These are phyloP conservation scores for Tenthredo mesomela DNA, from an alignment of 2,888 invertebrate species.

Conservation along the genomic window DNA sequence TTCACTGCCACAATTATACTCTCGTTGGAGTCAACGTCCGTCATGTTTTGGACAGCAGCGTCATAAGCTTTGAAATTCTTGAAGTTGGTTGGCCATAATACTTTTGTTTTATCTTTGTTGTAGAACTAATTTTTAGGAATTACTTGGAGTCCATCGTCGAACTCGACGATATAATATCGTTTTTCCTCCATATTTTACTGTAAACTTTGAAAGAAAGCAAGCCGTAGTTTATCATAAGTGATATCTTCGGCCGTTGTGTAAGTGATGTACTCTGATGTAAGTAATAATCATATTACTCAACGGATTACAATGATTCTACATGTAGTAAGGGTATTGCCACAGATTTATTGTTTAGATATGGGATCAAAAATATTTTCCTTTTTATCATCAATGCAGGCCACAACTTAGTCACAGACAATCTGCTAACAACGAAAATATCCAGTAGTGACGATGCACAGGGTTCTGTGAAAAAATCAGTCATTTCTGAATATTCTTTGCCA, in stretches of 20 bases:
- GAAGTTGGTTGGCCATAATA: neutral
- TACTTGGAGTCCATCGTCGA: neutral
- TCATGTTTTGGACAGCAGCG: neutral
- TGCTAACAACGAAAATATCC: neutral
- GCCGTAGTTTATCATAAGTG: no score
- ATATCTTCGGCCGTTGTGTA: no score
- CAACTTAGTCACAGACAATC: neutral
- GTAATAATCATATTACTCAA: no score
- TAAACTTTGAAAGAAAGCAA: no score
- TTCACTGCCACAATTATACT: neutral
- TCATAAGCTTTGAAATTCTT: neutral
- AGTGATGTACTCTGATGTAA: no score
- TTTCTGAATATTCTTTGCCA: neutral
- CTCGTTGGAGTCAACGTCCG: neutral
- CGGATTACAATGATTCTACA: neutral
- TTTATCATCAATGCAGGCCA: neutral
- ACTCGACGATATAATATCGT: neutral
- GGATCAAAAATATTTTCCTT: neutral
- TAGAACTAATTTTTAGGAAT: neutral
- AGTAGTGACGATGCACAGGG: conserved; percentile 4
- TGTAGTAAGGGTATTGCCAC: neutral
- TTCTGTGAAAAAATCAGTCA: neutral
- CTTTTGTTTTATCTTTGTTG: neutral
- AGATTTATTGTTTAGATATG: neutral
- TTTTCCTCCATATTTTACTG: neutral